Evolutionary conservation across 1,140 invertebrate genomes (phyloP).

Genomic region (Drosophila melanica): DNA sequence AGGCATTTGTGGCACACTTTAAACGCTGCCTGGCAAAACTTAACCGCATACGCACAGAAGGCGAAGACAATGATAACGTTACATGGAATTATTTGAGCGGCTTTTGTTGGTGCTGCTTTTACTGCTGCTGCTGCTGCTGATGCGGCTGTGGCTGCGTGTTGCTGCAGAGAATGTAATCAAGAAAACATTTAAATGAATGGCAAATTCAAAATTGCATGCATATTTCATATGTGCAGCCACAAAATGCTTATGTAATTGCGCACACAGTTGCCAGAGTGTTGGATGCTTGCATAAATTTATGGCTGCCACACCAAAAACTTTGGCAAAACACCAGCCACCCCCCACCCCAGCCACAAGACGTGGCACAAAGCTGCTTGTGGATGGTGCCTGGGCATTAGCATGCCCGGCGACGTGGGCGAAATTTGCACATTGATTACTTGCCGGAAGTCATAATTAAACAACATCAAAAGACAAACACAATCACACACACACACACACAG

Average conservation of each 20-base stretch:
- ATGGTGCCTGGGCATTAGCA: conserved; percentile 45
- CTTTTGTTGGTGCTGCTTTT: conserved; percentile 42
- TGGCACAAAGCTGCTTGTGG: conserved; percentile 26
- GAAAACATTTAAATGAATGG: conserved; percentile 82
- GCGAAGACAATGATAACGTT: conserved; percentile 74
- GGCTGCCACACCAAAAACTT: conserved; percentile 63
- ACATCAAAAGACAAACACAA: conserved; percentile 59
- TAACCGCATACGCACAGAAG: conserved; percentile 56
- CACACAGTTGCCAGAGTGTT: conserved; percentile 57
- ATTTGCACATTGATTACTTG: conserved; percentile 80
- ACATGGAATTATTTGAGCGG: conserved; percentile 62
- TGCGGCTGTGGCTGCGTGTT: conserved; percentile 23
- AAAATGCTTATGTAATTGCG: conserved; percentile 79
- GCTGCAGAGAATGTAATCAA: conserved; percentile 76
- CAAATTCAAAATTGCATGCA: conserved; percentile 82
- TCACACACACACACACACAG: not conserved
- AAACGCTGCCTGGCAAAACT: conserved; percentile 62
- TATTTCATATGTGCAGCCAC: conserved; percentile 81
- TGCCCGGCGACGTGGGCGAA: conserved; percentile 54
- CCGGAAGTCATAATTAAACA: conserved; percentile 82
- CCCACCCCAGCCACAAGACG: conserved; percentile 2
- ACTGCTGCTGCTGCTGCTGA: conserved; percentile 11
- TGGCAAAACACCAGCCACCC: conserved; percentile 4
- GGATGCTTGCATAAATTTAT: conserved; percentile 72
- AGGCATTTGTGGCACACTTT: conserved; percentile 75